Evolutionary conservation across 2,888 invertebrate genomes (phyloP).

Genomic region (Homarus gammarus): DNA sequence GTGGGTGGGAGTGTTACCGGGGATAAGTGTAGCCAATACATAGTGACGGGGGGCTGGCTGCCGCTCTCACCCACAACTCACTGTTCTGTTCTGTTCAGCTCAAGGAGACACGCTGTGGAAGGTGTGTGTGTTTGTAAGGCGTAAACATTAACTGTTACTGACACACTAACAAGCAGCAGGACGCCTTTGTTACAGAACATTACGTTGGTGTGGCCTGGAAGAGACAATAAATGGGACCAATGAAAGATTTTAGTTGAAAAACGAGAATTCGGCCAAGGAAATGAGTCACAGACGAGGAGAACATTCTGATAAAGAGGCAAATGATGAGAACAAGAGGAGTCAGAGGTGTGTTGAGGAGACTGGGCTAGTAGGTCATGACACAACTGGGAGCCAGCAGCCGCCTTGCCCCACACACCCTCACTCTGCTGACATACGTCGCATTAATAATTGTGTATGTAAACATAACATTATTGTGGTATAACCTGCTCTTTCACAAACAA

Average conservation of each 20-base stretch:
- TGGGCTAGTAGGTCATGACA: constrained; percentile 42
- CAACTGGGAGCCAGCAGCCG: not conserved
- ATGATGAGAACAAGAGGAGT: not conserved
- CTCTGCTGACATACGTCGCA: not conserved
- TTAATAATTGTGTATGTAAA: not conserved
- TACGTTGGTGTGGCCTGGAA: too few relatives aligned
- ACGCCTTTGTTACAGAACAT: too few relatives aligned
- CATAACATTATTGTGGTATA: not conserved
- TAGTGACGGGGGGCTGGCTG: too few relatives aligned
- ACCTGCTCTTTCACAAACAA: not conserved
- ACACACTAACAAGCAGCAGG: too few relatives aligned
- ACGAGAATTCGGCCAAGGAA: not conserved
- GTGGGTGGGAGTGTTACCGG: constrained; percentile 18
- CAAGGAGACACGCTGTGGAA: too few relatives aligned
- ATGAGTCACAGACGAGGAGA: not conserved
- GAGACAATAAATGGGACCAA: too few relatives aligned
- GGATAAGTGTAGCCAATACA: constrained; percentile 1
- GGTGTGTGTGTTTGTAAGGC: too few relatives aligned
- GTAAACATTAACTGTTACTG: too few relatives aligned
- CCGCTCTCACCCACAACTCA: too few relatives aligned
- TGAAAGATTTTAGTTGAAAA: too few relatives aligned
- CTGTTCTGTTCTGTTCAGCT: too few relatives aligned
- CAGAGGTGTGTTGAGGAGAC: constrained; percentile 27
- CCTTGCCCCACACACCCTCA: constrained; percentile 1
- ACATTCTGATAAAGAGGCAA: not conserved